Conservation (phyloP, 2,888 invertebrate species). For the Resseliella maxima region DNA sequence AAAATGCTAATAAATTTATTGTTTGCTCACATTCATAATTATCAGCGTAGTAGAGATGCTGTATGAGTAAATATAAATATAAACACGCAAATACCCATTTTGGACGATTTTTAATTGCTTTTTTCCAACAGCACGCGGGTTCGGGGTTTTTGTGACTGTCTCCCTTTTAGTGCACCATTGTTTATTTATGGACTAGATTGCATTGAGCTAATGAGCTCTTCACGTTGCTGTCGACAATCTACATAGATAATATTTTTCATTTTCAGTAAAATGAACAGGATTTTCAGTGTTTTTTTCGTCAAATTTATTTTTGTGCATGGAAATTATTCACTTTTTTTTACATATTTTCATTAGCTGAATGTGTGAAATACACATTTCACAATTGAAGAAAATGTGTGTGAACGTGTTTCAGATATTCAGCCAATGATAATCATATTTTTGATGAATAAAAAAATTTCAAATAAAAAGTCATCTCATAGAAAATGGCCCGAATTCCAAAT, state of each 20-base stretch:
- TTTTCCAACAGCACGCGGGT: background rate
- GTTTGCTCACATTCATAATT: conserved; percentile 37
- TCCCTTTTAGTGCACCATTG: background rate
- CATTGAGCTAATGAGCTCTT: conserved; percentile 42
- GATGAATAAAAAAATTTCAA: too few relatives aligned
- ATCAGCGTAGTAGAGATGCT: conserved; percentile 1
- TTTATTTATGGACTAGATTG: conserved; percentile 51
- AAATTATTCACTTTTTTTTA: too few relatives aligned
- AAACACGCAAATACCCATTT: conserved; percentile 42
- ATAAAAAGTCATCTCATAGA: too few relatives aligned
- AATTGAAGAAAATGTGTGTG: too few relatives aligned
- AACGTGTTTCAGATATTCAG: too few relatives aligned
- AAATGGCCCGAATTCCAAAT: too few relatives aligned
- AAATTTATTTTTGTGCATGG: background rate
- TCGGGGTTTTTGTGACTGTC: background rate
- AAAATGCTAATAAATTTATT: conserved; percentile 55
- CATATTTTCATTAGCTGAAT: too few relatives aligned
- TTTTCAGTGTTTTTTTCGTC: background rate
- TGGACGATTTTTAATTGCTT: conserved; percentile 47
- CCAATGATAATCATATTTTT: too few relatives aligned
- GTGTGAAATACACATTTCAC: too few relatives aligned
- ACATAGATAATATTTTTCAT: conserved; percentile 18
- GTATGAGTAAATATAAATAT: conserved; percentile 3
- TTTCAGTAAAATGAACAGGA: background rate
- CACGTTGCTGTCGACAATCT: conserved; percentile 16